These are phyloP conservation scores for Platichthys flesus DNA, from an alignment of 2,113 vertebrate genomes.

Conservation along the genomic window DNA sequence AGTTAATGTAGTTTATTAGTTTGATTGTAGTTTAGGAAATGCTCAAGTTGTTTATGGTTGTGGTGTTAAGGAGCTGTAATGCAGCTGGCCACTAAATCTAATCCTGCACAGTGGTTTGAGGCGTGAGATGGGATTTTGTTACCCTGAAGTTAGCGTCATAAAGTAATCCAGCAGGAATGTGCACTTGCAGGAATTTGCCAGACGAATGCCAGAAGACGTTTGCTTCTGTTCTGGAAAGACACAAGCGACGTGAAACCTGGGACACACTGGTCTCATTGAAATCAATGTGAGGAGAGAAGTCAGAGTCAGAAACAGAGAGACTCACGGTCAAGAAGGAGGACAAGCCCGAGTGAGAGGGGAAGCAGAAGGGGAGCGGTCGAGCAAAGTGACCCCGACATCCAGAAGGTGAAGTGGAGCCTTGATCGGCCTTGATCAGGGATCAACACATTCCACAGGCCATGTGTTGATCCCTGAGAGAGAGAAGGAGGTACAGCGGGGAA, in stretches of 20 bases:
- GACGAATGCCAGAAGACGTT: too few relatives aligned
- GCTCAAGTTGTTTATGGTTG: too few relatives aligned
- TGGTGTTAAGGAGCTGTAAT: too few relatives aligned
- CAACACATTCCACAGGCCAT: slow-evolving; percentile 46
- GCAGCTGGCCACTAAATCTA: neutral
- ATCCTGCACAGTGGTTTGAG: neutral
- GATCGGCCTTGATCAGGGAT: slow-evolving; percentile 6
- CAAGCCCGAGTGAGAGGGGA: neutral
- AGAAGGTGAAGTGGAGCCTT: slow-evolving; percentile 11
- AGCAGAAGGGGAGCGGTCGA: too few relatives aligned
- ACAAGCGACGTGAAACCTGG: too few relatives aligned
- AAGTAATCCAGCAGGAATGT: neutral
- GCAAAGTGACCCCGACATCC: slow-evolving; percentile 12
- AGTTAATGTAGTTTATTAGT: too few relatives aligned
- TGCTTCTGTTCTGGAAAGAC: too few relatives aligned
- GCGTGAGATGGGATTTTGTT: neutral
- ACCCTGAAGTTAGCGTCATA: neutral
- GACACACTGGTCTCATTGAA: too few relatives aligned
- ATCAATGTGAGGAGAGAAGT: too few relatives aligned
- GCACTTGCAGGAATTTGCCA: neutral
- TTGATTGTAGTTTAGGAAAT: too few relatives aligned
- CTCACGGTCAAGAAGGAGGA: neutral
- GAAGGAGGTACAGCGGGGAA: neutral
- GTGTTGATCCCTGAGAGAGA: slow-evolving; percentile 18
- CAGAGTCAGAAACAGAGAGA: neutral